These are phyloP conservation scores for Auanema freiburgensis DNA, from an alignment of 2,888 invertebrate species.

Conservation along the genomic window DNA sequence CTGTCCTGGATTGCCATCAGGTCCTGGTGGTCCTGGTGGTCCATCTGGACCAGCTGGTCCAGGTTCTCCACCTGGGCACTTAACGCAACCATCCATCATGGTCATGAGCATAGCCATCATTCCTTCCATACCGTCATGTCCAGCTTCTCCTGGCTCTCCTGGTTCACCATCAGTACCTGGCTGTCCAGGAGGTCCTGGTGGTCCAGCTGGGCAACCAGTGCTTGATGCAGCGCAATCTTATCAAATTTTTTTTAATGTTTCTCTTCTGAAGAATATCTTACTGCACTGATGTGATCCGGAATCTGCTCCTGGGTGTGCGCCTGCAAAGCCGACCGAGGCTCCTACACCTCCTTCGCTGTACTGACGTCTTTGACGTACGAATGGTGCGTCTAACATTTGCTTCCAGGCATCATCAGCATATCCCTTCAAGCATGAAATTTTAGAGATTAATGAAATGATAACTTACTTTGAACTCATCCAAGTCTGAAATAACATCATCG, in stretches of 20 bases:
- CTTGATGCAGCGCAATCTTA: not conserved
- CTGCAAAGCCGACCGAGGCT: not conserved
- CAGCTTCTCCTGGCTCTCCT: not conserved
- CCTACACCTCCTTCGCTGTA: constrained; percentile 9
- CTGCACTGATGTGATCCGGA: constrained; percentile 19
- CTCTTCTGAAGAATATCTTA: constrained; percentile 8
- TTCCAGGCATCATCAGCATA: constrained; percentile 24
- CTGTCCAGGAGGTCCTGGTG: constrained; percentile 8
- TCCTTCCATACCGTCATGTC: no score
- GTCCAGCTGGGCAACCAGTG: constrained; percentile 14
- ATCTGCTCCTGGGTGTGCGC: not conserved
- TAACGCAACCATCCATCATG: no score
- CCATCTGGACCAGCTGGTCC: no score
- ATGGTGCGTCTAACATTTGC: constrained; percentile 13
- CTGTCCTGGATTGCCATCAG: no score
- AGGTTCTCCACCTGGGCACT: no score
- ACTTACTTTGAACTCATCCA: constrained; percentile 19
- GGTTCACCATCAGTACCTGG: constrained; percentile 8
- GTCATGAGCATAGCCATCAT: no score
- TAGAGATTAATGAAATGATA: not conserved
- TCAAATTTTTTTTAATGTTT: not conserved
- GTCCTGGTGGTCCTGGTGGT: no score
- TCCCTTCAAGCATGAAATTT: constrained; percentile 6
- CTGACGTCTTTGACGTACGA: constrained; percentile 14
- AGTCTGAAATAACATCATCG: constrained; percentile 17